Conservation (phyloP, 2,113 vertebrate genomes). For the Ameiurus melas region DNA sequence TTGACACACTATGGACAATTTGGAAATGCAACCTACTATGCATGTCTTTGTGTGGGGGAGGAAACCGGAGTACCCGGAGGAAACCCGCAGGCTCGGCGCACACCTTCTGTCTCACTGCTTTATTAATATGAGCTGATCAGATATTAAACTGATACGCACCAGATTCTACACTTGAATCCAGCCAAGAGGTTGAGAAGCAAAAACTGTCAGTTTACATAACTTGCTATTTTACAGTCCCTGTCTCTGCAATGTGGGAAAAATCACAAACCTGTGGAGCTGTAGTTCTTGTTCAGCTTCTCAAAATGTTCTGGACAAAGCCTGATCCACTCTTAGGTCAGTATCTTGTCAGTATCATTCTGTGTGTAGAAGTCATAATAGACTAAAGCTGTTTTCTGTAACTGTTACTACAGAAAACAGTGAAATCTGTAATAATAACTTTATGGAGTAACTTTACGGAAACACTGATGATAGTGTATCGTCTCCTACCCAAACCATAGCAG, state of each 20-base stretch:
- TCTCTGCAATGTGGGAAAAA: neutral
- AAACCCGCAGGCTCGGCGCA: no score
- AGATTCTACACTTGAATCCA: neutral
- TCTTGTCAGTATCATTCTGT: neutral
- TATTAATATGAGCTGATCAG: neutral
- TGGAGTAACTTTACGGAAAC: neutral
- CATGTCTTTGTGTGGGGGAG: no score
- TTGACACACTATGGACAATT: no score
- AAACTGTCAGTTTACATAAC: neutral
- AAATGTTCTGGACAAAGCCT: neutral
- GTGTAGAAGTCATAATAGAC: neutral
- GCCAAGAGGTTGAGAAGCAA: neutral
- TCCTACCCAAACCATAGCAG: neutral
- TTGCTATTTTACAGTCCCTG: neutral
- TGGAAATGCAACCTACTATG: no score
- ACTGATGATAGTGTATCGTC: neutral
- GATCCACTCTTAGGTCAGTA: neutral
- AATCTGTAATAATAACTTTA: neutral
- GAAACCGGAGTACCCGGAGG: no score
- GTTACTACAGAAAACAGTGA: neutral
- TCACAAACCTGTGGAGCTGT: neutral
- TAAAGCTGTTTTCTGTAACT: neutral
- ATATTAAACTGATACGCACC: neutral
- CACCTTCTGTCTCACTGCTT: neutral
- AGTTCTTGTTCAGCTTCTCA: neutral